Evolutionary conservation across 2,888 invertebrate genomes (phyloP).

Genomic region (Priocnemis perturbator): DNA sequence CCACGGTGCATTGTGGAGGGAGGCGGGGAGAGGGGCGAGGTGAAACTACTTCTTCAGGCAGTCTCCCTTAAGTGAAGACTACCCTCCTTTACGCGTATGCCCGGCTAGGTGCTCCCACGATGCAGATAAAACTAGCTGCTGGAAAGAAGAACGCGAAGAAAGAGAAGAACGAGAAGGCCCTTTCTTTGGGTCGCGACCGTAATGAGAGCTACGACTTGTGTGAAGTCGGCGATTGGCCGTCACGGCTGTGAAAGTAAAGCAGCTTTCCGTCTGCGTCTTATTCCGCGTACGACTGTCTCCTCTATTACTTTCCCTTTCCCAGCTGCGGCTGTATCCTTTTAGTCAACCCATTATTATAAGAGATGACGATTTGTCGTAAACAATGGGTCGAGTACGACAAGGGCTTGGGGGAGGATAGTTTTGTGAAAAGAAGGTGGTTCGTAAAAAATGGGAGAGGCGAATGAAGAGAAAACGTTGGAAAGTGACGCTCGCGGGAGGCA

Average conservation of each 20-base stretch:
- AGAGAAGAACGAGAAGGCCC: constrained; percentile 21
- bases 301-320: constrained; percentile 14
- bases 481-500: too few species aligned
- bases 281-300: constrained; percentile 31
- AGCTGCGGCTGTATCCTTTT: too few species aligned
- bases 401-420: too few species aligned
- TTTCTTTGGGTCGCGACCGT: constrained; percentile 52
- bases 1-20: constrained; percentile 47
- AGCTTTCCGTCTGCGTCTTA: constrained; percentile 13
- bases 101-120: constrained; percentile 16
- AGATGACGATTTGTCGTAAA: too few species aligned
- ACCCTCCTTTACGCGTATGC: constrained; percentile 23
- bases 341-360: too few species aligned
- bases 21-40: constrained; percentile 32
- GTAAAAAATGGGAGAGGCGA: too few species aligned
- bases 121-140: constrained; percentile 50
- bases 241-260: constrained; percentile 29
- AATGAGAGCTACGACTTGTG: constrained; percentile 50
- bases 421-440: too few species aligned
- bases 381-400: too few species aligned
- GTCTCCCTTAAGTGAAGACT: constrained; percentile 57
- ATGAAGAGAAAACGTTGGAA: too few species aligned
- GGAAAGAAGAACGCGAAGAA: constrained; percentile 26
- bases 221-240: constrained; percentile 44
- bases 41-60: constrained; percentile 52